Percentiles rank a stretch among this genome's conserved stretches.
Evolutionary conservation across 2,113 vertebrate species (phyloP).

Genomic region (Plecotus auritus): DNA sequence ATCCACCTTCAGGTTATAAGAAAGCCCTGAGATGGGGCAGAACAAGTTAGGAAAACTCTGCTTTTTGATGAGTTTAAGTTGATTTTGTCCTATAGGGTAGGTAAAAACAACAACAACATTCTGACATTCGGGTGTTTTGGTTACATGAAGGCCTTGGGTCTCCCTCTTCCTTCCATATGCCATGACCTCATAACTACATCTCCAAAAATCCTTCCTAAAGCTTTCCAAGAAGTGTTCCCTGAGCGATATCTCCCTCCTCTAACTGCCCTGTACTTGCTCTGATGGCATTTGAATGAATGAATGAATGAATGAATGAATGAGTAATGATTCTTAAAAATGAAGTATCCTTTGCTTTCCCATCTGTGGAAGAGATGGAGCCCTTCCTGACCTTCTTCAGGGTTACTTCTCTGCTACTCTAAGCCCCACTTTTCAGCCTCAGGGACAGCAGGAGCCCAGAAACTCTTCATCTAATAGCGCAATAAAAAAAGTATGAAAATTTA

Average conservation of each 20-base stretch:
- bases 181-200: neutral
- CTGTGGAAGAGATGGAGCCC: neutral
- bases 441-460: neutral
- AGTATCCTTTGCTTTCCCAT: neutral
- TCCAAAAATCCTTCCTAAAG: neutral
- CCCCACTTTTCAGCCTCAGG: neutral
- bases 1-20: neutral
- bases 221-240: neutral
- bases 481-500: neutral
- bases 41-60: neutral
- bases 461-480: neutral
- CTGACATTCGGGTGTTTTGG: neutral
- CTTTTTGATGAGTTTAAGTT: neutral
- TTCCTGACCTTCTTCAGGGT: neutral
- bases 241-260: neutral
- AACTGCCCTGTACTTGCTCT: neutral
- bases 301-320: neutral
- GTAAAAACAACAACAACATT: neutral
- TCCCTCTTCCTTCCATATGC: neutral
- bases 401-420: neutral
- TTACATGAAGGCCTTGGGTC: neutral
- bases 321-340: neutral
- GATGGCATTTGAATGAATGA: neutral
- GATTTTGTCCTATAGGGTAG: neutral
- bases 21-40: neutral